phyloP scores from a whole-genome alignment of 2,888 invertebrate species.

The Luperina testacea region DNA sequence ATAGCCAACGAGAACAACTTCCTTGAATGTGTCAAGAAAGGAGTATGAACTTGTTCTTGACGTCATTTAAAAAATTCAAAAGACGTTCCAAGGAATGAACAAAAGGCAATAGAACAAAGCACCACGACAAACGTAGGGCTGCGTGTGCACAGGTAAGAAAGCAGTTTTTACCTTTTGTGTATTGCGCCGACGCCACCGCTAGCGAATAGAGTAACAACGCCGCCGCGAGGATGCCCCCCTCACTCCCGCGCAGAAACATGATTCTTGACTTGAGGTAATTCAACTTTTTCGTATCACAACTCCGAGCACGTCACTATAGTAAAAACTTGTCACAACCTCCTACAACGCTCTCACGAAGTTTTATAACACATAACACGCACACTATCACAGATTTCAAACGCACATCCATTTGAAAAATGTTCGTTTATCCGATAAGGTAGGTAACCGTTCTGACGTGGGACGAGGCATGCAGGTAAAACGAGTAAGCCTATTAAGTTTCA shows the following conservation, averaged over 20 bases:
- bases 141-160: slow-evolving; percentile 84
- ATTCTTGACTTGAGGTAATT: slow-evolving; percentile 75
- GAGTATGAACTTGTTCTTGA: slow-evolving; percentile 47
- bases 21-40: slow-evolving; percentile 18
- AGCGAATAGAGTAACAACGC: slow-evolving; percentile 83
- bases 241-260: slow-evolving; percentile 83
- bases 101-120: slow-evolving; percentile 85
- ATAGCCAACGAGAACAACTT: slow-evolving; percentile 2
- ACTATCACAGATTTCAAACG: slow-evolving; percentile 87
- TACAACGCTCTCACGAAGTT: slow-evolving; percentile 82
- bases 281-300: slow-evolving; percentile 79
- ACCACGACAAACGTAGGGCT: slow-evolving; percentile 72
- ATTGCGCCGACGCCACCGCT: slow-evolving; percentile 85
- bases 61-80: slow-evolving; percentile 63
- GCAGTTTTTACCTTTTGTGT: slow-evolving; percentile 87
- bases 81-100: slow-evolving; percentile 76
- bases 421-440: slow-evolving; percentile 88
- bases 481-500: slow-evolving; percentile 88
- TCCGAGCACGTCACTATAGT: slow-evolving; percentile 84
- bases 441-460: slow-evolving; percentile 88
- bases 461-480: slow-evolving; percentile 89
- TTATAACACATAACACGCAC: slow-evolving; percentile 87
- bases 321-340: slow-evolving; percentile 86
- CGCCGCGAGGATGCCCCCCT: slow-evolving; percentile 81
- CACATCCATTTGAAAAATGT: slow-evolving; percentile 90